Conservation (phyloP, 2,888 invertebrate genomes). For the Mythimna albipuncta region DNA sequence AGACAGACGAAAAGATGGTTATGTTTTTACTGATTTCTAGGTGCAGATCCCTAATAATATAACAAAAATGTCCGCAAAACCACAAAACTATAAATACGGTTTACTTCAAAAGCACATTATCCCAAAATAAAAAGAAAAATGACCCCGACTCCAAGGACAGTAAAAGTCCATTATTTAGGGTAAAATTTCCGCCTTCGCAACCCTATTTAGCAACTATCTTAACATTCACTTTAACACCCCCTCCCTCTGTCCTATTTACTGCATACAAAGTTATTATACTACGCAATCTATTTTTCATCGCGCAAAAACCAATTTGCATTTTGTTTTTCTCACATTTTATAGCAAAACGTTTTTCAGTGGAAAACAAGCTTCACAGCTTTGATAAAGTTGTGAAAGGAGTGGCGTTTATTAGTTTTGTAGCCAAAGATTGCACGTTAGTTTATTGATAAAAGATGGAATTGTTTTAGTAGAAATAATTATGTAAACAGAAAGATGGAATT, state of each 20-base stretch:
- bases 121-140: background rate
- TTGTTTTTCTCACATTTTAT: constrained; percentile 57
- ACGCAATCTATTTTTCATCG: constrained; percentile 65
- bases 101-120: background rate
- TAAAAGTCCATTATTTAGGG: constrained; percentile 1
- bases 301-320: constrained; percentile 60
- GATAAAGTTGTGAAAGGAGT: constrained; percentile 28
- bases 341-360: constrained; percentile 40
- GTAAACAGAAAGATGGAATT: background rate
- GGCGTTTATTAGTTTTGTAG: constrained; percentile 41
- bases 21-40: no score
- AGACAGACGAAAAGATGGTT: no score
- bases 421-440: constrained; percentile 10
- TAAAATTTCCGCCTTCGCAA: constrained; percentile 1
- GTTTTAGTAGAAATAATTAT: background rate
- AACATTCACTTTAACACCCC: constrained; percentile 55
- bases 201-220: constrained; percentile 52
- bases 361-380: constrained; percentile 52
- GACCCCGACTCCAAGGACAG: background rate
- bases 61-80: background rate
- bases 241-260: constrained; percentile 50
- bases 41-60: no score
- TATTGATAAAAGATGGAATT: background rate
- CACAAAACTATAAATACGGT: background rate
- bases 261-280: constrained; percentile 59